Base-by-base conservation (phyloP, 2,888 invertebrate species). In the Coelogynopora nodosa region DNA sequence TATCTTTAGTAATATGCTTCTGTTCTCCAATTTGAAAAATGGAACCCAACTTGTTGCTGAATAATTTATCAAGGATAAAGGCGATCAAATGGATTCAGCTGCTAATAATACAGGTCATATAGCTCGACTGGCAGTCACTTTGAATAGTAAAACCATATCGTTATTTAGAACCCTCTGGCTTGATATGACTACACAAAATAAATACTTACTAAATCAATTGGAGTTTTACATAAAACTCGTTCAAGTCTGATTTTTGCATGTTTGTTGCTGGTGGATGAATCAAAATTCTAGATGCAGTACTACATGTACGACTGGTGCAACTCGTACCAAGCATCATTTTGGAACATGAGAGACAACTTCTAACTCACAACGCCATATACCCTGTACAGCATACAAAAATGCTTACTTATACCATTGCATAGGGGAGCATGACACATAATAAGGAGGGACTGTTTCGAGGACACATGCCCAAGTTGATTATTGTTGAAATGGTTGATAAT, bases 401-500 rank as follows among this genome's bases (percentile, higher is more conserved):
- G 30, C 23, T 30, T 28, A 82, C 29, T 23, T 82, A 31, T 30
- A 31, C 82, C 30, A 82, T 82, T 29, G 30, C 82, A 18, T 18
- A 30, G 31, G 82, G 82, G 30, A 30, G 31, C 13, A 31, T 29
- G 30, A 82, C 23, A 10, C 31, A 31, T 30, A 31, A 31, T 30
- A 30, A 82, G 29, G 82, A 82, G 30, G 30, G 30, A 28, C 30
- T 82, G 30, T 28, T 31, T 28, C 82, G 30, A 10, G 30, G 31
- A 82, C 82, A 82, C 18, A 31, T 82, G 31, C 82, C 82, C 18
- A 26, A 82, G 31, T 82, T 82, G 82, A 30, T 82, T 31, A 30
- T 82, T 13, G 82, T 82, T 5, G 82, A 30, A 31, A 30, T 82
- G 27, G 82, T 82, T 30, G 82, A 82, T 82, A 82, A 82, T 82